Base-by-base conservation (phyloP, 2,113 vertebrate species). In the Dissostichus mawsoni region DNA sequence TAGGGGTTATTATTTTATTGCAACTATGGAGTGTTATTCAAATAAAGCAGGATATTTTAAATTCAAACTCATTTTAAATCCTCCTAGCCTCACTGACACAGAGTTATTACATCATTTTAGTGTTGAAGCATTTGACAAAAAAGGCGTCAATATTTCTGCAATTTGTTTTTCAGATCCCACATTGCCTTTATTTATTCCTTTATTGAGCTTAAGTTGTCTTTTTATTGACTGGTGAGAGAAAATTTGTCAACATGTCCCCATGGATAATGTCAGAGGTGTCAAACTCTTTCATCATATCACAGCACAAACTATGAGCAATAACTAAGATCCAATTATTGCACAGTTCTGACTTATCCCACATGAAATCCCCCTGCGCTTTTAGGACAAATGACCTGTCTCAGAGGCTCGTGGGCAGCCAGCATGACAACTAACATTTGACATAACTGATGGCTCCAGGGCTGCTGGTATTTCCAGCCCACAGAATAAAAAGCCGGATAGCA, bases 391-490 rank as follows among this genome's bases (percentile, higher is more conserved):
- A 80, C 75, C 47, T 18, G 56, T 48, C 81, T 74, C 63, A 10
- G 52, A 50, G 55, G 59, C 52, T 74, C n/a, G 20, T 68, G 71
- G 76, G 84, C 33, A 81, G 68, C 58, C 72, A 70, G 73, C 78
- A 68, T 82, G 79, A 80, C 78, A 55, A 16, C 72, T n/a, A n/a
- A 51, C 74, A 67, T 83, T 74, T 82, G 53, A 78, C 76, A 66
- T 36, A 47, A 86, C 57, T 47, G 75, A 59, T 53, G 67, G 36
- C 81, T 68, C 59, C 5, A 82, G 65, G 62, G 74, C 59, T 58
- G 74, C 61, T 79, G 80, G 69, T 83, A 78, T 64, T 81, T 87
- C 52, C 69, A 76, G 63, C 58, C 36, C 33, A 50, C 41, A 44
- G 69, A 10, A 64, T 11, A 23, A 63, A 33, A 74, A 50, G 16